Evolutionary conservation across 2,113 vertebrate species (phyloP), one percentile per base, ranked within the genome.

Genomic region (Platysternon megacephalum): DNA sequence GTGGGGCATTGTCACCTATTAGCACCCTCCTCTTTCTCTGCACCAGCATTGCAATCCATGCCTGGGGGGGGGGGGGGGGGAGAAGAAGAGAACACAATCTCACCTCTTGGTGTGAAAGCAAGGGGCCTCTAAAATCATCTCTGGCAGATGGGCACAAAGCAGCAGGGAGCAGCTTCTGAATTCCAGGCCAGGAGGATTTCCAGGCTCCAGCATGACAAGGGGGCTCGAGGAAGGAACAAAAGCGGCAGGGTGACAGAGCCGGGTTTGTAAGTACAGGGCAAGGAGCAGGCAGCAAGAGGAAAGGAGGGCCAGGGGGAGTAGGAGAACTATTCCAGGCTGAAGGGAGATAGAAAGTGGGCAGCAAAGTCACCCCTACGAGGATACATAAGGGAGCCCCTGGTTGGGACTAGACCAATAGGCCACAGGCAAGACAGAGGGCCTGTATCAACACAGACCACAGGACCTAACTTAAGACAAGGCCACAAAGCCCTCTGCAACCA

Each of bases 371-470:
- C 17, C 29, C 28, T 53, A 8, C 4, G 3, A 3, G 2, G 12
- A 17, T 2, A 2, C 24, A 3, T 8, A 14, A 5, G 14, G 44
- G 28, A 32, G 16, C 5, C 3, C 8, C 28, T 26, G 2, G 3
- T 17, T 11, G 0, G 0, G 1, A 2, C 0, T 2, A 1, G 29
- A 61, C 11, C 12, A 5, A 11, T 6, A 28, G 12, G 26, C 4
- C 8, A 24, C 53, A 55, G 22, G 53, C 22, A 55, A 55, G 22
- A 4, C 53, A 26, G 10, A 4, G 24, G 1, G 0, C 53, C 24
- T 5, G 1, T 1, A 1, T 5, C 24, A 55, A 55, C 21, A 22
- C 2, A 4, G 3, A 51, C 51, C 61, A 32, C 46, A 48, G 46
- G 46, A 3, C 46, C 46, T 6, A 46, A 6, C 46, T 46, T 10